Conservation (phyloP, 2,888 invertebrate species). For the Agonopterix subpropinquella region DNA sequence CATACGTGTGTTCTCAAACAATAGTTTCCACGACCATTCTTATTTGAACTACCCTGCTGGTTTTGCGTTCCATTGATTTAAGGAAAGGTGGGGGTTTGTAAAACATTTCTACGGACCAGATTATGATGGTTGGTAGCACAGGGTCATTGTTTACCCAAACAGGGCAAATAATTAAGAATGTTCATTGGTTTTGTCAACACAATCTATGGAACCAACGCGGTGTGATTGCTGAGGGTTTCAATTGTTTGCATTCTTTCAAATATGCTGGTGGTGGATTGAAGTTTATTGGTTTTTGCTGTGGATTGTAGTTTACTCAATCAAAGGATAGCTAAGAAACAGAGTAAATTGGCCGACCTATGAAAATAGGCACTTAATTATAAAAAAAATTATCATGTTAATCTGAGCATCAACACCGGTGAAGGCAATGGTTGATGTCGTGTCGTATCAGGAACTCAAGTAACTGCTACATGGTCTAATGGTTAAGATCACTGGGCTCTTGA, state of each 20-base stretch:
- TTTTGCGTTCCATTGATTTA: conserved; percentile 3
- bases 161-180: conserved; percentile 72
- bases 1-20: conserved; percentile 54
- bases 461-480: too few species aligned
- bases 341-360: too few species aligned
- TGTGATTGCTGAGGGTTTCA: conserved; percentile 33
- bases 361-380: too few species aligned
- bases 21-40: conserved; percentile 45
- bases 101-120: conserved; percentile 24
- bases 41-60: conserved; percentile 23
- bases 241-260: conserved; percentile 53
- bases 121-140: conserved; percentile 29
- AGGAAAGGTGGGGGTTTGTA: background rate
- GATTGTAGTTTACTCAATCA: too few species aligned
- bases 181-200: conserved; percentile 73
- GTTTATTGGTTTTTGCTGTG: conserved; percentile 31
- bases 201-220: conserved; percentile 36
- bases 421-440: too few species aligned
- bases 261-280: conserved; percentile 31
- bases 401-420: too few species aligned
- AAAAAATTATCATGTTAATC: too few species aligned
- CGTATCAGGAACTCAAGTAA: too few species aligned
- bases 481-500: too few species aligned
- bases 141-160: conserved; percentile 67
- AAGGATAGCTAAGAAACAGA: too few species aligned